A percentile compares a stretch with the other conserved stretches of the same genome.
phyloP scores from a whole-genome alignment of 2,888 invertebrate genomes.

The Hyppa rectilinea region DNA sequence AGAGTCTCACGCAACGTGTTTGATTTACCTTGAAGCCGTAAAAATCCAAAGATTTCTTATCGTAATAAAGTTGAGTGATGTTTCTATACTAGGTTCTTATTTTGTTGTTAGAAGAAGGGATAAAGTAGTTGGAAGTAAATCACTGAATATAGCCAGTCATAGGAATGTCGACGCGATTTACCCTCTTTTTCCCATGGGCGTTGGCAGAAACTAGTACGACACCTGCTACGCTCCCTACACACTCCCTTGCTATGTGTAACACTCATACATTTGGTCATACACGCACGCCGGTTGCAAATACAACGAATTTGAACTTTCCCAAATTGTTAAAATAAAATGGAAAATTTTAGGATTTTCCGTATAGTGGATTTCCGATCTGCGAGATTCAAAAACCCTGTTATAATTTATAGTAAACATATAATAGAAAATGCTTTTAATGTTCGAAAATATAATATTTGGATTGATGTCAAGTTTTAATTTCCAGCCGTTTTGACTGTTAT shows the following conservation, averaged over 20 bases:
- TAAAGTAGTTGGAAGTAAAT: not conserved
- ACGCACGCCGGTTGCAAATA: too few relatives aligned
- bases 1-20: slow-evolving; percentile 56
- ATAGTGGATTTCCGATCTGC: not conserved
- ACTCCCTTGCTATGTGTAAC: too few relatives aligned
- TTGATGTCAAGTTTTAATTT: slow-evolving; percentile 61
- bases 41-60: slow-evolving; percentile 49
- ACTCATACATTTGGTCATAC: too few relatives aligned
- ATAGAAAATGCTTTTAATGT: slow-evolving; percentile 39
- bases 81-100: slow-evolving; percentile 36
- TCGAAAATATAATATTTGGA: slow-evolving; percentile 57
- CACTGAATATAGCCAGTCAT: not conserved
- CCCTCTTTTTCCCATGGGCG: too few relatives aligned
- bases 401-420: slow-evolving; percentile 19
- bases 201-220: too few relatives aligned
- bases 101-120: not conserved
- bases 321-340: too few relatives aligned
- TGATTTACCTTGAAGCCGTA: slow-evolving; percentile 47
- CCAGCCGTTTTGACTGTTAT: slow-evolving; percentile 48
- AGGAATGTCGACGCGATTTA: not conserved
- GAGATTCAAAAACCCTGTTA: not conserved
- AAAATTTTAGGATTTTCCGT: not conserved
- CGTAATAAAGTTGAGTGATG: slow-evolving; percentile 50
- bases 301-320: too few relatives aligned
- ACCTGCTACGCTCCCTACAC: too few relatives aligned